A percentile compares a stretch with the other conserved stretches of the same genome.
phyloP scores from a whole-genome alignment of 2,797 vertebrate species.

The Neosilurus mollespiculum region DNA sequence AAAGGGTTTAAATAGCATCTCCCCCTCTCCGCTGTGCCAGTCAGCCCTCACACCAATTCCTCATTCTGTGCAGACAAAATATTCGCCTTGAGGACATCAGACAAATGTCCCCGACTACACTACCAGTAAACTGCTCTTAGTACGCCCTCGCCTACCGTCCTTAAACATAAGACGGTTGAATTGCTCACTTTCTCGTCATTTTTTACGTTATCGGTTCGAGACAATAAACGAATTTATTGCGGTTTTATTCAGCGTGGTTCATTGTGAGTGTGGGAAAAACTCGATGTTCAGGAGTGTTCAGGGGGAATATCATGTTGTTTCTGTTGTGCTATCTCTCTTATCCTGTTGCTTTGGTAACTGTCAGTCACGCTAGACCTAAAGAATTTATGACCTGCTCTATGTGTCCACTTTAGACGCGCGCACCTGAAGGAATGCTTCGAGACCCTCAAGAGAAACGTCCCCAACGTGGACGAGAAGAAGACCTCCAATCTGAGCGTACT shows the following conservation, averaged over 20 bases:
- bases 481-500: constrained; percentile 98
- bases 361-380: neutral
- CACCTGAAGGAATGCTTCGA: constrained; percentile 99
- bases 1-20: neutral
- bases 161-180: neutral
- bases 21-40: neutral
- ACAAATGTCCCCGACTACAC: neutral
- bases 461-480: constrained; percentile 97
- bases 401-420: constrained; percentile 76
- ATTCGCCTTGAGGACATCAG: neutral
- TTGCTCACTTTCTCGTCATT: no score
- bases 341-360: neutral
- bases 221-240: neutral
- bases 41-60: neutral
- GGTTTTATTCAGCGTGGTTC: neutral
- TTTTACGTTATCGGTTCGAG: neutral
- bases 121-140: no score
- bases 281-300: neutral
- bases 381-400: constrained; percentile 11
- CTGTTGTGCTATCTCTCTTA: neutral
- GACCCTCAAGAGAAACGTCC: constrained; percentile 95
- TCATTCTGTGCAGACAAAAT: neutral
- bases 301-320: neutral
- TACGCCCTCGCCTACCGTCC: no score
- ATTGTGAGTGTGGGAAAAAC: neutral